Conservation (phyloP, 2,113 vertebrate species). For the Copsychus sechellarum region DNA sequence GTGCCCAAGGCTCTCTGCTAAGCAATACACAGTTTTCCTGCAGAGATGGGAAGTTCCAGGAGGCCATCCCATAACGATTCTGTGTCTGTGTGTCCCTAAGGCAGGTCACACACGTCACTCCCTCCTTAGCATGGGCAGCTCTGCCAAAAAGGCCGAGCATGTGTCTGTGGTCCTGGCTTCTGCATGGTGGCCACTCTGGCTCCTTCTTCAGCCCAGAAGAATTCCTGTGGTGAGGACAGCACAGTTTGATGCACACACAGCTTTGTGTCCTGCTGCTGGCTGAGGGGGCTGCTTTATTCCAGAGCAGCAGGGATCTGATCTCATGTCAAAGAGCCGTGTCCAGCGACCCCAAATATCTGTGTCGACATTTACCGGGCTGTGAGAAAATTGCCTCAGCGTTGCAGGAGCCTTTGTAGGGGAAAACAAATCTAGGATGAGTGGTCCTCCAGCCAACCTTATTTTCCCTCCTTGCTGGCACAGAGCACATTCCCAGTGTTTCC, state of each 20-base stretch:
- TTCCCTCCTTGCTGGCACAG: background rate
- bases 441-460: background rate
- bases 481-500: background rate
- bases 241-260: accelerated
- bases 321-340: background rate
- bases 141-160: accelerated
- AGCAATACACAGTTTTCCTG: background rate
- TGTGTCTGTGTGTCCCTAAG: background rate
- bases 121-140: background rate
- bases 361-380: background rate
- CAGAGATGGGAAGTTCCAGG: background rate
- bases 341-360: background rate
- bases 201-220: background rate
- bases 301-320: background rate
- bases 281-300: background rate
- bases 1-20: background rate
- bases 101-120: background rate
- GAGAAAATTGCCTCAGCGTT: background rate
- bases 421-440: background rate
- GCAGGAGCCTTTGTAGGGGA: background rate
- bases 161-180: accelerated
- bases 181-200: accelerated
- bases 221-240: background rate
- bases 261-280: background rate
- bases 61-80: accelerated